These are phyloP conservation scores for Phytoseiulus persimilis DNA, from an alignment of 2,888 invertebrate genomes.

Conservation along the genomic window DNA sequence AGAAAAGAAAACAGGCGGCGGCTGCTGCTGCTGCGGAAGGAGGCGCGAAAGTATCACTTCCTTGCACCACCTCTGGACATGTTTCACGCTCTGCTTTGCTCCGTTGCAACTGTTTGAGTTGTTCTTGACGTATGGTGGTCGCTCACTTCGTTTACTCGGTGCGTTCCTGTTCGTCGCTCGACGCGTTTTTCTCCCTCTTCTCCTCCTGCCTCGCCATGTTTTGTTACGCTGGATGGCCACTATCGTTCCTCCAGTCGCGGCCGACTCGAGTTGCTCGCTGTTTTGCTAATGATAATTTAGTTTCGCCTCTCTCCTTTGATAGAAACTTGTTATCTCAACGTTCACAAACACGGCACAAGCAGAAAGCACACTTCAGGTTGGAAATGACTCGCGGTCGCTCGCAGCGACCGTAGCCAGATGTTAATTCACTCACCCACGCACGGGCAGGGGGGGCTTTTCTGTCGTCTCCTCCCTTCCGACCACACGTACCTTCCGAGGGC, in stretches of 20 bases:
- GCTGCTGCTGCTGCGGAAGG: too few species aligned
- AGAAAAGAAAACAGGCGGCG: not conserved
- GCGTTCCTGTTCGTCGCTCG: not conserved
- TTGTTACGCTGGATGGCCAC: not conserved
- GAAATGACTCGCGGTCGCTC: not conserved
- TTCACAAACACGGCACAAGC: not conserved
- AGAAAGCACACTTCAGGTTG: slow-evolving; percentile 5
- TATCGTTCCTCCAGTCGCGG: not conserved
- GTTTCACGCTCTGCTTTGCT: not conserved
- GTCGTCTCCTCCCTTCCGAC: not conserved
- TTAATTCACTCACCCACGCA: not conserved
- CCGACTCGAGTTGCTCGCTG: not conserved
- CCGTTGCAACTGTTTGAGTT: not conserved
- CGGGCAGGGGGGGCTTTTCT: not conserved
- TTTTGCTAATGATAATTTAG: slow-evolving; percentile 5
- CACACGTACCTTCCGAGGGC: not conserved
- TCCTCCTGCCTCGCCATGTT: not conserved
- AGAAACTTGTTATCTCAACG: not conserved
- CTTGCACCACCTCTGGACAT: not conserved
- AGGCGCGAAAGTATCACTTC: not conserved
- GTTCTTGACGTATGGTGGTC: not conserved
- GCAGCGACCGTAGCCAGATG: not conserved
- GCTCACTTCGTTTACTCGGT: not conserved
- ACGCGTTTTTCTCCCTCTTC: not conserved
- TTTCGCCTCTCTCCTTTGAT: not conserved